phyloP scores from a whole-genome alignment of 2,113 vertebrate species.

The Athene cunicularia region DNA sequence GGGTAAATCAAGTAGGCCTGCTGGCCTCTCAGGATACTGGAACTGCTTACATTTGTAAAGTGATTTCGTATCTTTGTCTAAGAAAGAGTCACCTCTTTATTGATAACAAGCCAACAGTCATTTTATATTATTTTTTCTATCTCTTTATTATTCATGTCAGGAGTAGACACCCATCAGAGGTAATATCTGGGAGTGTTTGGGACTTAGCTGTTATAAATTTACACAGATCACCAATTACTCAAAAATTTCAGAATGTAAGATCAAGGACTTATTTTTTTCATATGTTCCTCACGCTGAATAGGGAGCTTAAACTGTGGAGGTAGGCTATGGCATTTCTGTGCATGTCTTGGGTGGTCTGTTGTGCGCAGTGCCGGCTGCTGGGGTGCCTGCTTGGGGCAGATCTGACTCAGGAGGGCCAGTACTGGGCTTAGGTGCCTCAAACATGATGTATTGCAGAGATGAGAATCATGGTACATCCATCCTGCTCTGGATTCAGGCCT shows the following conservation, averaged over 20 bases:
- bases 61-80: background rate
- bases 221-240: background rate
- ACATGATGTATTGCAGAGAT: background rate
- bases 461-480: accelerated
- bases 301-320: background rate
- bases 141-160: background rate
- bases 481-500: background rate
- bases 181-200: background rate
- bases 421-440: background rate
- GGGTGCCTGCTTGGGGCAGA: background rate
- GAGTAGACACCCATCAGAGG: background rate
- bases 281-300: background rate
- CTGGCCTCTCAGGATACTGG: background rate
- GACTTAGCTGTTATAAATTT: accelerated
- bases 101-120: background rate
- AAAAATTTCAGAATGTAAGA: background rate
- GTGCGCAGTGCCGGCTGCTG: background rate
- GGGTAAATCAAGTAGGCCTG: background rate
- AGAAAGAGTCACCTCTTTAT: background rate
- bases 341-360: background rate
- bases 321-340: background rate
- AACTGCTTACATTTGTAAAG: background rate
- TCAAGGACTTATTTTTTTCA: background rate
- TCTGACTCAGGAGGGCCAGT: background rate
- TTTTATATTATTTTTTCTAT: background rate